Evolutionary conservation across 2,888 invertebrate species (phyloP).

Genomic region (Drosophila yooni): DNA sequence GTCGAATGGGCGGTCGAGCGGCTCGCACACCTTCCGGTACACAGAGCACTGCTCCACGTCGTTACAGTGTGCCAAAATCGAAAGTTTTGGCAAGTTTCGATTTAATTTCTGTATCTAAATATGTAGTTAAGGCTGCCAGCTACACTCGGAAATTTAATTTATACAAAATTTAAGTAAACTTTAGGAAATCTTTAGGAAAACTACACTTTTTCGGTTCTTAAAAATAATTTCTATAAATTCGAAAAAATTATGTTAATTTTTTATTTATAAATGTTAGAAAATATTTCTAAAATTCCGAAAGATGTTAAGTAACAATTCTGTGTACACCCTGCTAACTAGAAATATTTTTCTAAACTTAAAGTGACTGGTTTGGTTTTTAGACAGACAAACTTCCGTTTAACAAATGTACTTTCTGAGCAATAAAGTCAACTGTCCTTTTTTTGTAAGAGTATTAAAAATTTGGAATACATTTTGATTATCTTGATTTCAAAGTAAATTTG

Average conservation of each 20-base stretch:
- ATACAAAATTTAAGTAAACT: too few species aligned
- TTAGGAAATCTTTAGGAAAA: too few species aligned
- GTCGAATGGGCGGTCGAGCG: constrained; percentile 67
- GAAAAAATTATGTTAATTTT: not conserved
- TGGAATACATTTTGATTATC: fast-evolving
- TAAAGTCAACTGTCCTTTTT: not conserved
- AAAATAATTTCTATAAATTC: too few species aligned
- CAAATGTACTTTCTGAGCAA: too few species aligned
- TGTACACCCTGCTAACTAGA: not conserved
- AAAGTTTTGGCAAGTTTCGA: not conserved
- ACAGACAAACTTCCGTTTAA: too few species aligned
- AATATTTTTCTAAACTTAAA: too few species aligned
- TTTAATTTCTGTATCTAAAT: not conserved
- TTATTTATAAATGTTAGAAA: too few species aligned
- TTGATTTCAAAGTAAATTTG: not conserved
- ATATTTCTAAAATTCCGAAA: not conserved
- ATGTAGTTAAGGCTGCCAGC: too few species aligned
- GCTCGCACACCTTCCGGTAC: constrained; percentile 76
- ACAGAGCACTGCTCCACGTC: constrained; percentile 49
- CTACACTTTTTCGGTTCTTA: not conserved
- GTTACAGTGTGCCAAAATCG: constrained; percentile 28
- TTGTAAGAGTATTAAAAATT: not conserved
- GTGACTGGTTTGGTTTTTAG: too few species aligned
- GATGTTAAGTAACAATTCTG: not conserved
- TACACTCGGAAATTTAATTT: not conserved